Conservation (phyloP, 1,140 invertebrate species). For the Saccostrea cuccullata region DNA sequence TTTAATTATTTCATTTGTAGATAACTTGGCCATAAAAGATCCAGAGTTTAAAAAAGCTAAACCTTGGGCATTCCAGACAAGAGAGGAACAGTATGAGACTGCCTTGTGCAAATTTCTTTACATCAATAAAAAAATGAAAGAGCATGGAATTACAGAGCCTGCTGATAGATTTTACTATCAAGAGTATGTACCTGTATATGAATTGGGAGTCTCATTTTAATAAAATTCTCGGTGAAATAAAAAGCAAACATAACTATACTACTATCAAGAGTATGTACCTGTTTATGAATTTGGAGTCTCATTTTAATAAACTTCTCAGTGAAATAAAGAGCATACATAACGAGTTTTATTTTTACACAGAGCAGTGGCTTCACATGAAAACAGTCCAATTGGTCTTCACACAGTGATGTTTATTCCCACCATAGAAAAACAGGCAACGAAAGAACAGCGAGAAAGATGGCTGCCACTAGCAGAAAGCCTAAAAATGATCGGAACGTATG, state of each 20-base stretch:
- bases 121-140: constrained; percentile 38
- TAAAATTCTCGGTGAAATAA: no score
- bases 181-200: neutral
- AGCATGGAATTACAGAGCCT: constrained; percentile 47
- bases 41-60: constrained; percentile 39
- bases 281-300: no score
- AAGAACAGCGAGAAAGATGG: constrained; percentile 92
- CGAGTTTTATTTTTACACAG: constrained; percentile 53
- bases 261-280: no score
- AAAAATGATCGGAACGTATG: constrained; percentile 94
- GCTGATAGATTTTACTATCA: neutral
- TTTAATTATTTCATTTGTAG: constrained; percentile 37
- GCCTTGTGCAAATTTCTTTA: constrained; percentile 39
- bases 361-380: constrained; percentile 46
- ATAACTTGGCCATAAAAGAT: constrained; percentile 47
- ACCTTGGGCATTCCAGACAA: constrained; percentile 40
- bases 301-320: no score
- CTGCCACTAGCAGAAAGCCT: constrained; percentile 88
- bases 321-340: no score
- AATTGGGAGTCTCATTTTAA: neutral
- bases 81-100: constrained; percentile 43
- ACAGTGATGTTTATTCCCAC: constrained; percentile 95
- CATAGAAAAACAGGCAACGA: constrained; percentile 90
- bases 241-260: no score
- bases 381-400: constrained; percentile 80